Conservation (phyloP, 2,888 invertebrate genomes). For the Adelognathus sp. region DNA sequence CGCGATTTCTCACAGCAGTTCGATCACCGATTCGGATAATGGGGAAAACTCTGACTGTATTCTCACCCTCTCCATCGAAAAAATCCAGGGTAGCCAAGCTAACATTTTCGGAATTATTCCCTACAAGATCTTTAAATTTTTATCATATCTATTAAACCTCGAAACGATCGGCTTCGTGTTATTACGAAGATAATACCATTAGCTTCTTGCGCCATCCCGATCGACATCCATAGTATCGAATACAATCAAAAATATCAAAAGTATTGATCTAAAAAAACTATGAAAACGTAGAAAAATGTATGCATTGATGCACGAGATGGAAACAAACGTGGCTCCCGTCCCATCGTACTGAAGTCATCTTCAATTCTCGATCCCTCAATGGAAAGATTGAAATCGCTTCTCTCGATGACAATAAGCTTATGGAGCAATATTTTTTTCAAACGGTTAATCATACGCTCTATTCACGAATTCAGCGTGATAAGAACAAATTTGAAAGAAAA, state of each 20-base stretch:
- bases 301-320: not conserved
- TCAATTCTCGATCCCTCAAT: not conserved
- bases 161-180: not conserved
- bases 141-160: not conserved
- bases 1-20: not conserved
- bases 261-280: not conserved
- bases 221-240: slow-evolving; percentile 16
- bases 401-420: not conserved
- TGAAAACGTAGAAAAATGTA: slow-evolving; percentile 14
- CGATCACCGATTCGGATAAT: not conserved
- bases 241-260: not conserved
- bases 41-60: not conserved
- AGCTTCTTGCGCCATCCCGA: slow-evolving; percentile 28
- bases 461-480: no score
- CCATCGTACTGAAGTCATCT: slow-evolving; percentile 39
- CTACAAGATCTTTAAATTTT: slow-evolving; percentile 12
- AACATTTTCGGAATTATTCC: not conserved
- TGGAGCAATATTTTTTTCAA: no score
- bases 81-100: slow-evolving; percentile 17
- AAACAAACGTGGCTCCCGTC: slow-evolving; percentile 14
- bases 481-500: not conserved
- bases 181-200: slow-evolving; percentile 37
- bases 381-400: not conserved
- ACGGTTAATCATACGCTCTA: no score
- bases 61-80: slow-evolving; percentile 30